Base-by-base conservation (phyloP, 2,888 invertebrate genomes). In the Polydesmus complanatus region DNA sequence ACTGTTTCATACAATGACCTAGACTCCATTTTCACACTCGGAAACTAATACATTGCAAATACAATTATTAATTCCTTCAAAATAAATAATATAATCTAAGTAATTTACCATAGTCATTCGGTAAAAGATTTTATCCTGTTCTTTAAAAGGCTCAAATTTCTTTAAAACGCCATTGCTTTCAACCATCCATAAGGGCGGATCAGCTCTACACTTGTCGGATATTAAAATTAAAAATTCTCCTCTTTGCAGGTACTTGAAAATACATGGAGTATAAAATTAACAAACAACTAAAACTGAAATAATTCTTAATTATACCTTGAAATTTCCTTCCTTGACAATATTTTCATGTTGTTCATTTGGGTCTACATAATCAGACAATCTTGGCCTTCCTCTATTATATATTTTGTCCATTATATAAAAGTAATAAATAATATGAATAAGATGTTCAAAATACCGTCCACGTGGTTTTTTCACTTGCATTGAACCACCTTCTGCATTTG, bases 101-200 rank as follows among this genome's bases (percentile, higher is more conserved):
- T 49, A 23, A 49, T 18, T 23, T 11, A 51, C 19, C 52, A 51
- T 23, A 3, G 22, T 51, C 37, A 37, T 37, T 37, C 37, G 37
- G 14, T 37, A 91, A 62, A 88, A 78, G 62, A 84, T 84, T 75
- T 83, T 83, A 62, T 88, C 88, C 72, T 86, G 84, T 69, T 87
- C 84, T 67, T 85, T 78, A 75, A 80, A 78, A 47, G 82, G 79
- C 67, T 83, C 80, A 73, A 80, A 84, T 70, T 83, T 83, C 70
- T 83, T 83, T 67, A 84, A 71, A 69, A 83, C 76, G 64, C 81
- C 80, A 69, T 82, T 82, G 52, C 84, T 88, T 72, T 93, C 92
- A 51, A 93, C 87, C 73, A 89, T 83, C 93, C 93, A 94, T 69
- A 94, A 83, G 3, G 86, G 82, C 5, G 91, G 92, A 81, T 84